Base-by-base conservation (phyloP, 2,888 invertebrate genomes). In the Netelia virgata region DNA sequence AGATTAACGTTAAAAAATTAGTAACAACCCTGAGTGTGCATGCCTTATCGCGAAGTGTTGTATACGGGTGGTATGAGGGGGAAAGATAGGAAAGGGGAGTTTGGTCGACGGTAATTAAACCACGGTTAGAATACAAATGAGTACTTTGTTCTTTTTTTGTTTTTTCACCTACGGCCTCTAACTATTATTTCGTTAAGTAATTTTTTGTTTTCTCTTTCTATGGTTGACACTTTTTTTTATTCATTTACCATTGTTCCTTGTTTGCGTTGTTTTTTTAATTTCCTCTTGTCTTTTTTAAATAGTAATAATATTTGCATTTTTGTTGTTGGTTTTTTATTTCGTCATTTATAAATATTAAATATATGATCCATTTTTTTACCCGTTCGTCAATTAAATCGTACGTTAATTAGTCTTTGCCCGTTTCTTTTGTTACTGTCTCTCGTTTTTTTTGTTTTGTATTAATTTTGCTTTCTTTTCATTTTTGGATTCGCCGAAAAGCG, bases 291-390 rank as follows among this genome's bases (percentile, higher is more conserved):
- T 87, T 70, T 70, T 82, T 77, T 18, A 64, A 53, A 76, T 43
- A 53, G 59, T 41, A 55, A 3, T 77, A 66, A 77, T 77, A 28
- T 68, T 77, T 28, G 28, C 28, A 28, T 28, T 28, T 28, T 28
- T 28, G 23, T 23, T 28, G 28, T 28, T 28, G 28, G 3, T 28
- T 23, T 1, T 23, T 23, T 1, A 1, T 23, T 64, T 68, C n/a
- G 55, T 53, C 66, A 11, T 64, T 63, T 72, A 74, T 81, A 23
- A 55, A 59, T 75, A 69, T 82, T 69, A 81, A 79, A 43, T 82
- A 85, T 83, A 75, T 78, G 23, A 91, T 90, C 87, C 88, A 88
- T 89, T 91, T 89, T 87, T 86, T 88, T 90, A 89, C 87, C 88
- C 87, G 88, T 86, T n/a, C 87, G 83, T 90, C 87, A 89, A 89